Evolutionary conservation across 2,797 vertebrate species (phyloP), one percentile per base, ranked within the genome.

Genomic region (Loriculus beryllinus): DNA sequence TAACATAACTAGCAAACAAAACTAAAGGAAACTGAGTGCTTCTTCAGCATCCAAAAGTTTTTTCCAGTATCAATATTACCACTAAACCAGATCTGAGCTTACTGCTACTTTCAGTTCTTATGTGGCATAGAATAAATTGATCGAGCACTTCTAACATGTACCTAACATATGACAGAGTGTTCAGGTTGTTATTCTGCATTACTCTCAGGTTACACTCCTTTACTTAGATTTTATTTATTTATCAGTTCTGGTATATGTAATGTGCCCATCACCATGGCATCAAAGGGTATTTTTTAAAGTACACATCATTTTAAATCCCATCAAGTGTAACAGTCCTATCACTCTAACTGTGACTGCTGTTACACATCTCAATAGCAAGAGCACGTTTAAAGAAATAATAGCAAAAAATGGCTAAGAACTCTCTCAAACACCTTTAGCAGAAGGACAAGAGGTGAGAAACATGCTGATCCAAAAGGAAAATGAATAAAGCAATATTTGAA

Each of bases 221-320:
- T 82, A 70, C 91, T 57, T 42, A 64, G 56, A 29, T 83, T 92
- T 45, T 56, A 57, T 92, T 77, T 90, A 48, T 70, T 93, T 96
- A 60, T 82, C 91, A 83, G 59, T 43, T 39, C 60, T 45, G 26
- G 69, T 77, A 64, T 69, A 67, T 76, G 83, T 77, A 92, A 89
- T 62, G 65, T 94, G 82, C 93, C 91, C 91, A 93, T 94, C 93
- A 91, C 64, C 29, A 16, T 90, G 85, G 70, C 92, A 96, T 96
- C 95, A 90, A 92, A 82, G 51, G 60, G 84, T 87, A 28, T 72
- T 97, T 95, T 93, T 95, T 87, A 90, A 96, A 95, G 92, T 60
- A 60, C 89, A 86, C 43, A 90, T 64, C 86, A 93, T 92, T 94
- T 96, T 47, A 95, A 97, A 97, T 97, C 93, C 93, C 95, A 87